phyloP scores from a whole-genome alignment of 2,888 invertebrate species.

The Drosophila pegasa region DNA sequence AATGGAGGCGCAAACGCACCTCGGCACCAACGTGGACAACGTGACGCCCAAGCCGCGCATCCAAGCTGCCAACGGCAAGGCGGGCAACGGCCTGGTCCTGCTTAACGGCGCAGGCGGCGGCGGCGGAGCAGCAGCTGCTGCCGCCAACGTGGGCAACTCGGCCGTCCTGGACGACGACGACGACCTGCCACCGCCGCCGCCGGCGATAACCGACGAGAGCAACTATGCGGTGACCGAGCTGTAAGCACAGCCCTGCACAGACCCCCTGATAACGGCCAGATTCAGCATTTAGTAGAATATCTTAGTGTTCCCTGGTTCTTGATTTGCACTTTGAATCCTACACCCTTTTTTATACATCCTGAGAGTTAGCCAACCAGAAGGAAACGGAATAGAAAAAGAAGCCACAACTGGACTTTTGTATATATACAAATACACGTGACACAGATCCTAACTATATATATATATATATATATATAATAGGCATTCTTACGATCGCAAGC shows the following conservation, averaged over 20 bases:
- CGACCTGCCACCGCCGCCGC: slow-evolving; percentile 83
- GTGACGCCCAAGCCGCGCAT: slow-evolving; percentile 60
- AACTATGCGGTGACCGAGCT: slow-evolving; percentile 85
- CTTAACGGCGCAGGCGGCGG: slow-evolving; percentile 60
- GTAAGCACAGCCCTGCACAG: slow-evolving; percentile 60
- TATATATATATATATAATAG: slow-evolving; percentile 42
- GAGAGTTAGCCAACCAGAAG: slow-evolving; percentile 39
- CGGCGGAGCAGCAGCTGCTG: slow-evolving; percentile 2
- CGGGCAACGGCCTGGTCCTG: slow-evolving; percentile 58
- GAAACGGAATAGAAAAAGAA: slow-evolving; percentile 24
- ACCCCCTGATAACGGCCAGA: not conserved
- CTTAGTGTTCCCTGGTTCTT: slow-evolving; percentile 43
- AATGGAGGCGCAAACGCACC: slow-evolving; percentile 63
- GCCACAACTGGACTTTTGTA: slow-evolving; percentile 63
- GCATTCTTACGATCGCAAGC: slow-evolving; percentile 47
- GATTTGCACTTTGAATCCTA: slow-evolving; percentile 33
- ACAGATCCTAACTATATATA: slow-evolving; percentile 16
- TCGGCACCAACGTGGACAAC: slow-evolving; percentile 34
- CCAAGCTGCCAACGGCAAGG: slow-evolving; percentile 64
- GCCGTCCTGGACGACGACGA: slow-evolving; percentile 76
- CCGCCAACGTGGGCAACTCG: not conserved
- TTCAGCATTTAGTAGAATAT: slow-evolving; percentile 23
- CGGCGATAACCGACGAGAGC: slow-evolving; percentile 84
- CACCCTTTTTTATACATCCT: slow-evolving; percentile 19
- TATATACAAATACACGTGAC: slow-evolving; percentile 32